Percentiles rank a stretch among this genome's conserved stretches.
Conservation (phyloP, 1,140 invertebrate species). For the Mya arenaria region DNA sequence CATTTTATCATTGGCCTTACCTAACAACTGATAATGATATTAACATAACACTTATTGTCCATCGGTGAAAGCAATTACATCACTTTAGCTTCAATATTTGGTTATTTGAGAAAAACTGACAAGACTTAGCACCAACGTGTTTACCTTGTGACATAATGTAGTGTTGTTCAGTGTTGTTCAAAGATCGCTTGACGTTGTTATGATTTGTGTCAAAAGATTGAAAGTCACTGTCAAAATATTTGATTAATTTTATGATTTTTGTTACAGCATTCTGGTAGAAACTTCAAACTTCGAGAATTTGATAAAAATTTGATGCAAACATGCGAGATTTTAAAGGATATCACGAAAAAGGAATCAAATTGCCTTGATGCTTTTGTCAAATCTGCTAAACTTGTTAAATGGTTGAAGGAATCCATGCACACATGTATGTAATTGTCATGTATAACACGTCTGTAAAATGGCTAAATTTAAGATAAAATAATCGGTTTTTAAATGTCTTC, state of each 20-base stretch:
- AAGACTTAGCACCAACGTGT: too few species aligned
- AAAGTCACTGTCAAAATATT: neutral
- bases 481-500: neutral
- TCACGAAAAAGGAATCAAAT: slow-evolving; percentile 53
- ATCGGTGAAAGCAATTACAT: too few species aligned
- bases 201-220: too few species aligned
- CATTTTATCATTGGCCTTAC: neutral
- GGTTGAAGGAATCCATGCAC: slow-evolving; percentile 70
- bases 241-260: neutral
- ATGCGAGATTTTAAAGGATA: slow-evolving; percentile 58
- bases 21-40: neutral
- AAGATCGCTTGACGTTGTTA: too few species aligned
- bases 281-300: slow-evolving; percentile 57
- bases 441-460: neutral
- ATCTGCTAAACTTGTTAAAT: slow-evolving; percentile 64
- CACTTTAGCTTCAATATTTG: too few species aligned
- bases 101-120: too few species aligned
- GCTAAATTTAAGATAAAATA: neutral
- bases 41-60: too few species aligned
- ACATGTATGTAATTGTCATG: slow-evolving; percentile 24
- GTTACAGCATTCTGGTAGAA: slow-evolving; percentile 17
- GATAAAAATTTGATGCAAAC: slow-evolving; percentile 60
- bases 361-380: slow-evolving; percentile 66
- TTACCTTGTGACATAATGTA: too few species aligned
- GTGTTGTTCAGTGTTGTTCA: too few species aligned